phyloP scores from a whole-genome alignment of 1,140 invertebrate genomes.

The Drosophila navojoa region DNA sequence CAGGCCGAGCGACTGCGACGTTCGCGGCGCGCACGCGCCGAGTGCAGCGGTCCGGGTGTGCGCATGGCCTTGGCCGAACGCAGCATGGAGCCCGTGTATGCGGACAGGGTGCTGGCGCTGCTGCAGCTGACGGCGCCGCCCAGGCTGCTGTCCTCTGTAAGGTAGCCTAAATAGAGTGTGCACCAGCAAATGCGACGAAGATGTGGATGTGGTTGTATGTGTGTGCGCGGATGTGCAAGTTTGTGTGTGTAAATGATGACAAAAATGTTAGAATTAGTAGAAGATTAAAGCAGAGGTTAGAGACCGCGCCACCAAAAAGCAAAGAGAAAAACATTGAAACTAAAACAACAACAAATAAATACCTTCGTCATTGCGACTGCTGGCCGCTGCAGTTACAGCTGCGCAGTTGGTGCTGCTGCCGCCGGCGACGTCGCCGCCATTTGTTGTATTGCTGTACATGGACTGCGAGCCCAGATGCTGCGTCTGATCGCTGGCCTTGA shows the following conservation, averaged over 20 bases:
- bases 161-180: conserved; percentile 79
- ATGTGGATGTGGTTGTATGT: conserved; percentile 16
- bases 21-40: conserved; percentile 67
- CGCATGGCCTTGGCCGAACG: conserved; percentile 59
- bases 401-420: conserved; percentile 14
- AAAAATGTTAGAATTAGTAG: conserved; percentile 24
- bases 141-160: conserved; percentile 83
- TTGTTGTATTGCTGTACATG: conserved; percentile 43
- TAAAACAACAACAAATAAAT: not conserved
- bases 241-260: not conserved
- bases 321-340: not conserved
- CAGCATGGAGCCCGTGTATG: conserved; percentile 51
- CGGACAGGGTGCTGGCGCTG: conserved; percentile 35
- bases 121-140: conserved; percentile 35
- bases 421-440: conserved; percentile 20
- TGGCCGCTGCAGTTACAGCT: not conserved
- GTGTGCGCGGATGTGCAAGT: conserved; percentile 33
- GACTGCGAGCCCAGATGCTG: conserved; percentile 54
- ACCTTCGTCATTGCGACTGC: conserved; percentile 79
- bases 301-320: conserved; percentile 49
- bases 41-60: conserved; percentile 75
- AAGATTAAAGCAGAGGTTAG: conserved; percentile 42
- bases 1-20: conserved; percentile 76
- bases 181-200: conserved; percentile 27
- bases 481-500: conserved; percentile 69